Evolutionary conservation across 2,888 invertebrate species (phyloP).

Genomic region (Micoletzkya japonica): DNA sequence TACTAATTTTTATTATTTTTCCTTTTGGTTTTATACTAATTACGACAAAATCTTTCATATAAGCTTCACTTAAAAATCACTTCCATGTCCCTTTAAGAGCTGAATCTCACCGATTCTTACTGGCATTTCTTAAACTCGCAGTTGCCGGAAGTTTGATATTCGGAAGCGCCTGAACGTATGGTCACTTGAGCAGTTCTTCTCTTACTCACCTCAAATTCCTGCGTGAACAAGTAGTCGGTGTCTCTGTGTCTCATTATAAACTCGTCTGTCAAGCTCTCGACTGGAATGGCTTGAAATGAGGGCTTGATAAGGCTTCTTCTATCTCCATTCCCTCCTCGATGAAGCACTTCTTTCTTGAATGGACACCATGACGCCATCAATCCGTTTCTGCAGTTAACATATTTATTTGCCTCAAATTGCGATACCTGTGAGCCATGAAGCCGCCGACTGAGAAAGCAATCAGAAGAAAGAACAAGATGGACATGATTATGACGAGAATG

Average conservation of each 20-base stretch:
- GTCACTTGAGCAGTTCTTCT: neutral
- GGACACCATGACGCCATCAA: slow-evolving; percentile 34
- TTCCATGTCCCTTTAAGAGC: too few species aligned
- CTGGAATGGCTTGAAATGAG: slow-evolving; percentile 46
- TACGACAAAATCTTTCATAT: too few species aligned
- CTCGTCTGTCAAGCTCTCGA: slow-evolving; percentile 57
- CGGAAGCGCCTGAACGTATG: slow-evolving; percentile 46
- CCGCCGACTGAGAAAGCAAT: too few species aligned
- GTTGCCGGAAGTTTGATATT: slow-evolving; percentile 45
- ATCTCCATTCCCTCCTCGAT: slow-evolving; percentile 27
- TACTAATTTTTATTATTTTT: too few species aligned
- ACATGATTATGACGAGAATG: neutral
- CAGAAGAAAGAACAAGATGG: neutral
- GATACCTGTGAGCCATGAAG: too few species aligned
- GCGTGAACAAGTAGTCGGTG: slow-evolving; percentile 61
- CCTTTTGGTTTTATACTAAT: too few species aligned
- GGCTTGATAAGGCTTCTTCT: slow-evolving; percentile 32
- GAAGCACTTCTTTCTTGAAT: slow-evolving; percentile 28
- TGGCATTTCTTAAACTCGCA: slow-evolving; percentile 52
- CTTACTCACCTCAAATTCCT: slow-evolving; percentile 55
- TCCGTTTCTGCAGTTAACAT: slow-evolving; percentile 16
- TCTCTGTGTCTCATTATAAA: slow-evolving; percentile 59
- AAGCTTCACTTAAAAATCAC: too few species aligned
- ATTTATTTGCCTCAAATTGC: too few species aligned
- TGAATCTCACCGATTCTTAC: slow-evolving; percentile 40